These are phyloP conservation scores for Archips xylosteana DNA, from an alignment of 2,888 invertebrate genomes.

Conservation along the genomic window DNA sequence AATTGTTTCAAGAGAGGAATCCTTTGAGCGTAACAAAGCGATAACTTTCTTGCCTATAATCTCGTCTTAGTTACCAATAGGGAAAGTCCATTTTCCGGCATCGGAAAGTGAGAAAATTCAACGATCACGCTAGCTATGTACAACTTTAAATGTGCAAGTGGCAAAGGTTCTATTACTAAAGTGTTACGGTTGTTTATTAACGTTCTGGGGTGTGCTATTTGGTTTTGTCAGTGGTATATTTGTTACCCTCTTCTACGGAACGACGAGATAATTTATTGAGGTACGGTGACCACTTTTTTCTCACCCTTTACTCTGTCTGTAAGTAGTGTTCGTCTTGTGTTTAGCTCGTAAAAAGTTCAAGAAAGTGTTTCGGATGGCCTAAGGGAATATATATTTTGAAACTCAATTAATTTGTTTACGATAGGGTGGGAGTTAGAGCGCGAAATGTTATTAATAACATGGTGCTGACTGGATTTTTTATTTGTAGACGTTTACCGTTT, in stretches of 20 bases:
- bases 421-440: neutral
- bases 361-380: constrained; percentile 15
- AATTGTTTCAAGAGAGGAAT: constrained; percentile 71
- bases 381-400: constrained; percentile 30
- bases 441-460: neutral
- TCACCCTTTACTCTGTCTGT: constrained; percentile 59
- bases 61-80: constrained; percentile 43
- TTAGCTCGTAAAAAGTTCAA: constrained; percentile 21
- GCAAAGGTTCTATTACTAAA: neutral
- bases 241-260: constrained; percentile 61
- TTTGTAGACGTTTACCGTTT: neutral
- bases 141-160: constrained; percentile 7
- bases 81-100: constrained; percentile 31
- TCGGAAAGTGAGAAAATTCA: constrained; percentile 27
- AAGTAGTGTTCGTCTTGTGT: constrained; percentile 50
- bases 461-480: neutral
- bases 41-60: constrained; percentile 54
- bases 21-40: constrained; percentile 58
- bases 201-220: neutral
- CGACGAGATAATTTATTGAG: constrained; percentile 71
- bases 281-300: constrained; percentile 66
- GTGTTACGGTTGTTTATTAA: constrained; percentile 47
- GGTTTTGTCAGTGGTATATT: constrained; percentile 45
- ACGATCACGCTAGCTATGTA: constrained; percentile 36
- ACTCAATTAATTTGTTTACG: constrained; percentile 24